These are phyloP conservation scores for Geopemphigus sp. DNA, from an alignment of 1,140 invertebrate species.

Conservation along the genomic window DNA sequence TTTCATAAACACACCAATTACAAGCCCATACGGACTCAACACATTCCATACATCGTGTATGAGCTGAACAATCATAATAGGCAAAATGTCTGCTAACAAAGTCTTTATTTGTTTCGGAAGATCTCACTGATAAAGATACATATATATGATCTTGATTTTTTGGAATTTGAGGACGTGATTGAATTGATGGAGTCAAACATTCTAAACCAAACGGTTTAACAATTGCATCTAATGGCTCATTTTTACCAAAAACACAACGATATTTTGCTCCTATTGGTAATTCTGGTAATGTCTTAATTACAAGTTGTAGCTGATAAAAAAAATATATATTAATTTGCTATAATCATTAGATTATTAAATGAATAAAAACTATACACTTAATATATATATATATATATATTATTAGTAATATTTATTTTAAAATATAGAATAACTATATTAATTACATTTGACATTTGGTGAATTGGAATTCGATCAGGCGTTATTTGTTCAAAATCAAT, in stretches of 20 bases:
- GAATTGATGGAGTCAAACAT: slow-evolving; percentile 79
- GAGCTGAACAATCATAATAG: slow-evolving; percentile 89
- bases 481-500: slow-evolving; percentile 92
- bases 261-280: slow-evolving; percentile 85
- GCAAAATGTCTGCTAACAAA: slow-evolving; percentile 91
- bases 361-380: not conserved
- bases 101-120: slow-evolving; percentile 91
- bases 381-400: not conserved
- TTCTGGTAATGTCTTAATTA: slow-evolving; percentile 85
- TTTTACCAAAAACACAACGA: slow-evolving; percentile 86
- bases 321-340: slow-evolving; percentile 51
- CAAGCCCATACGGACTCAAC: slow-evolving; percentile 87
- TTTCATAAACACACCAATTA: slow-evolving; percentile 95
- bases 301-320: slow-evolving; percentile 67
- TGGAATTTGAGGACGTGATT: slow-evolving; percentile 74
- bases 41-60: slow-evolving; percentile 81
- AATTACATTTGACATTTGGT: slow-evolving; percentile 71
- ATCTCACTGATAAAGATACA: slow-evolving; percentile 88
- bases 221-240: slow-evolving; percentile 80
- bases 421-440: slow-evolving; percentile 50
- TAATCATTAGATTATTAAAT: too few species aligned
- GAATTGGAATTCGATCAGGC: slow-evolving; percentile 85
- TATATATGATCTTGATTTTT: slow-evolving; percentile 81
- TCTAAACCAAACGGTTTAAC: slow-evolving; percentile 76
- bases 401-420: not conserved